Evolutionary conservation across 2,888 invertebrate genomes (phyloP).

Genomic region (Plagodis dolabraria): DNA sequence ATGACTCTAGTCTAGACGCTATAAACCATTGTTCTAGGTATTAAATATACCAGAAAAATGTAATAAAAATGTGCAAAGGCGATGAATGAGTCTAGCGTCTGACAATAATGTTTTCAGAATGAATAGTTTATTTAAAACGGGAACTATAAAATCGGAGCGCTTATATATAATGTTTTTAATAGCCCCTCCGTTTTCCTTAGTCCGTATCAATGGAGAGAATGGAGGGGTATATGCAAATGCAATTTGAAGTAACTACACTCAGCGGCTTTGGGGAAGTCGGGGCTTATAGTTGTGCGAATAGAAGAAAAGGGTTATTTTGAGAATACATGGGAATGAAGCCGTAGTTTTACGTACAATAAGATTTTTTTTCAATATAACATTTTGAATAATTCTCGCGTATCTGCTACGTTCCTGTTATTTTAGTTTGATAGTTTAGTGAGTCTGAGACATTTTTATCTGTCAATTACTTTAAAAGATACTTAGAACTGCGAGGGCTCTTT

Average conservation of each 20-base stretch:
- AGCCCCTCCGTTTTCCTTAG: constrained; percentile 41
- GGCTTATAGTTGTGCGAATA: constrained; percentile 23
- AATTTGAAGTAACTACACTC: constrained; percentile 73
- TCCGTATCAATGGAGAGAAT: constrained; percentile 38
- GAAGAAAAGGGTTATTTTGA: background rate
- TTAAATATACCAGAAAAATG: background rate
- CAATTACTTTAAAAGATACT: no score
- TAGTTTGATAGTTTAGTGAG: no score
- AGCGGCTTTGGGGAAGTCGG: constrained; percentile 37
- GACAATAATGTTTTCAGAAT: constrained; percentile 1
- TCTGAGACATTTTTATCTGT: no score
- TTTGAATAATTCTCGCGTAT: no score
- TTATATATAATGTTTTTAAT: constrained; percentile 44
- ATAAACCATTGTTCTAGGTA: background rate
- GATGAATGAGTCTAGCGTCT: background rate
- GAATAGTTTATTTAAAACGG: constrained; percentile 17
- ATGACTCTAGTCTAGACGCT: background rate
- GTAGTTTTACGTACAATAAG: background rate
- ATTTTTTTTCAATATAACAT: no score
- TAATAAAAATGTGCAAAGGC: background rate
- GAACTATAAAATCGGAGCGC: constrained; percentile 28
- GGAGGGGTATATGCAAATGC: constrained; percentile 70
- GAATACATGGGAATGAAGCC: background rate
- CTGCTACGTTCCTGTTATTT: no score
- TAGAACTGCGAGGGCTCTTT: no score